Evolutionary conservation across 2,113 vertebrate genomes (phyloP).

Genomic region (Nematolebias whitei): DNA sequence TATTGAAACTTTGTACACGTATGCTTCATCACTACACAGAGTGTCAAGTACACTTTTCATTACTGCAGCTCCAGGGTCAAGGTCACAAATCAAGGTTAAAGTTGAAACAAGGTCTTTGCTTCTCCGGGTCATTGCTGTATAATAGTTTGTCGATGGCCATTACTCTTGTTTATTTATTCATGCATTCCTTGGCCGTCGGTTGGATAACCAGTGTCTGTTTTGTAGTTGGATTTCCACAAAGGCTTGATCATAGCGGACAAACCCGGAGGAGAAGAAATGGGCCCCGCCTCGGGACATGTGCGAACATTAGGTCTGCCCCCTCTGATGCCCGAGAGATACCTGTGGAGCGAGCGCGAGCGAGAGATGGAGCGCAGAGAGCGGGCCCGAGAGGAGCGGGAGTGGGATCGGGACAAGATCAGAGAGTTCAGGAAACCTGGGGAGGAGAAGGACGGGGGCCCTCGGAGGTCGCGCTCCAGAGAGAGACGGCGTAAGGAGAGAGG

Average conservation of each 20-base stretch:
- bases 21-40: no score
- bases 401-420: conserved; percentile 91
- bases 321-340: conserved; percentile 73
- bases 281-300: conserved; percentile 36
- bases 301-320: conserved; percentile 44
- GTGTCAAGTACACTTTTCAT: no score
- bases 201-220: no score
- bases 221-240: conserved; percentile 89
- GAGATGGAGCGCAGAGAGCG: conserved; percentile 91
- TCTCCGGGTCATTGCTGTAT: no score
- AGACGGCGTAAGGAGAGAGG: conserved; percentile 87
- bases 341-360: conserved; percentile 76
- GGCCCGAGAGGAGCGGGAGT: conserved; percentile 88
- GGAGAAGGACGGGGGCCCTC: conserved; percentile 64
- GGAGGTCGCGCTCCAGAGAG: conserved; percentile 85
- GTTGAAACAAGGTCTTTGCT: no score
- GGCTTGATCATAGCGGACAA: conserved; percentile 79
- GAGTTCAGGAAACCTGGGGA: conserved; percentile 78
- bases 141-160: no score
- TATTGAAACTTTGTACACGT: no score
- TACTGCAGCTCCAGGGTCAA: no score
- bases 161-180: no score
- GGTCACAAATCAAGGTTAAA: no score
- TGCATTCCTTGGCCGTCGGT: no score
- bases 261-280: conserved; percentile 65